Evolutionary conservation across 2,113 vertebrate genomes (phyloP).

Genomic region (Prolemur simus): DNA sequence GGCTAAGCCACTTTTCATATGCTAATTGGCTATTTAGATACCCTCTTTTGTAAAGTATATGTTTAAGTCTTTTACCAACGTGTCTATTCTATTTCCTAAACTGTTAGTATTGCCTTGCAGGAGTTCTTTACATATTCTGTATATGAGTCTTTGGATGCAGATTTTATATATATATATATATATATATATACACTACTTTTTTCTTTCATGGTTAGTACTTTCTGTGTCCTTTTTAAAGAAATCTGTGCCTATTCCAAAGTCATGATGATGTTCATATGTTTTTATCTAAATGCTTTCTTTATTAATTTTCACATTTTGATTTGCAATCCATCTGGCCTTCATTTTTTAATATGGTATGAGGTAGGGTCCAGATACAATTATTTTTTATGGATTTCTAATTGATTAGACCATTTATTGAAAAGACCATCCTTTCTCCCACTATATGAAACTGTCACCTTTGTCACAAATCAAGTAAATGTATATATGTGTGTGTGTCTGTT

Average conservation of each 20-base stretch:
- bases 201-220: background rate
- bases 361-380: background rate
- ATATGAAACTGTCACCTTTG: background rate
- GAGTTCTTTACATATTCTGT: background rate
- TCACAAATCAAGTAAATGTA: background rate
- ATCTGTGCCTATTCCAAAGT: background rate
- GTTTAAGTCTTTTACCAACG: background rate
- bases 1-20: background rate
- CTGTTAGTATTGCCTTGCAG: background rate
- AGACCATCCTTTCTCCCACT: background rate
- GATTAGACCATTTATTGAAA: background rate
- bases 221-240: background rate
- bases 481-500: background rate
- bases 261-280: background rate
- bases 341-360: background rate
- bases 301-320: background rate
- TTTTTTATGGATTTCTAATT: background rate
- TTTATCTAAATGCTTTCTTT: background rate
- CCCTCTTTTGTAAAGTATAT: background rate
- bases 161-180: background rate
- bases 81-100: background rate
- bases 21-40: background rate
- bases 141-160: background rate
- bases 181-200: background rate
- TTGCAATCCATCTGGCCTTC: background rate